phyloP scores from a whole-genome alignment of 2,113 vertebrate genomes.

The Athene noctua region DNA sequence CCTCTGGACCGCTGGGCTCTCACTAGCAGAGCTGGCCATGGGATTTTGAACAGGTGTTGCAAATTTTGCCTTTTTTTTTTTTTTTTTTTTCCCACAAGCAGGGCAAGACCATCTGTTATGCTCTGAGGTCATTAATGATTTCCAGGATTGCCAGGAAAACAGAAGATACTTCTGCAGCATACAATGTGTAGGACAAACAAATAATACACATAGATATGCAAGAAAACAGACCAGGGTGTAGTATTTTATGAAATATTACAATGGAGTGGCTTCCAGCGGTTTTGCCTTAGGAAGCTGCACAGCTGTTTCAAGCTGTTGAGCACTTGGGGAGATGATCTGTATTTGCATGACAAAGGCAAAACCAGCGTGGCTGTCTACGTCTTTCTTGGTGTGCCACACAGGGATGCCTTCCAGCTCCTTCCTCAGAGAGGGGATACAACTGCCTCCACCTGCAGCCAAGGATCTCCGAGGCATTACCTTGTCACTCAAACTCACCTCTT shows the following conservation, averaged over 20 bases:
- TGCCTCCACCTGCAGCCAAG: not conserved
- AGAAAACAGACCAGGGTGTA: not conserved
- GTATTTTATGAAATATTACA: not conserved
- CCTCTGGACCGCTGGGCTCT: slow-evolving; percentile 14
- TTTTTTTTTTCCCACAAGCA: not conserved
- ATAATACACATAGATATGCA: not conserved
- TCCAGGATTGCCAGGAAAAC: slow-evolving; percentile 54
- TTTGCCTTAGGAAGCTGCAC: slow-evolving; percentile 33
- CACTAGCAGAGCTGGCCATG: not conserved
- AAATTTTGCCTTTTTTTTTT: not conserved
- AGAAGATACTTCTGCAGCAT: not conserved
- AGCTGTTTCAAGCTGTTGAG: slow-evolving; percentile 23
- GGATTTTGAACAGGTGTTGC: not conserved
- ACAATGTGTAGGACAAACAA: not conserved
- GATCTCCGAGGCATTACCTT: fast-evolving
- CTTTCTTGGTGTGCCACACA: not conserved
- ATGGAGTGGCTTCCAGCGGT: not conserved
- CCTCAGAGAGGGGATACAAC: not conserved
- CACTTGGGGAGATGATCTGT: not conserved
- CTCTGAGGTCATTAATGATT: slow-evolving; percentile 55
- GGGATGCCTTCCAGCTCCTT: not conserved
- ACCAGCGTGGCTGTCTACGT: not conserved
- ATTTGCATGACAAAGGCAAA: not conserved
- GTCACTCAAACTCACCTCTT: not conserved
- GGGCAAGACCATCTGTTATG: slow-evolving; percentile 25